A percentile compares a stretch with the other conserved stretches of the same genome.
phyloP scores from a whole-genome alignment of 2,113 vertebrate genomes.

The Festucalex cinctus region DNA sequence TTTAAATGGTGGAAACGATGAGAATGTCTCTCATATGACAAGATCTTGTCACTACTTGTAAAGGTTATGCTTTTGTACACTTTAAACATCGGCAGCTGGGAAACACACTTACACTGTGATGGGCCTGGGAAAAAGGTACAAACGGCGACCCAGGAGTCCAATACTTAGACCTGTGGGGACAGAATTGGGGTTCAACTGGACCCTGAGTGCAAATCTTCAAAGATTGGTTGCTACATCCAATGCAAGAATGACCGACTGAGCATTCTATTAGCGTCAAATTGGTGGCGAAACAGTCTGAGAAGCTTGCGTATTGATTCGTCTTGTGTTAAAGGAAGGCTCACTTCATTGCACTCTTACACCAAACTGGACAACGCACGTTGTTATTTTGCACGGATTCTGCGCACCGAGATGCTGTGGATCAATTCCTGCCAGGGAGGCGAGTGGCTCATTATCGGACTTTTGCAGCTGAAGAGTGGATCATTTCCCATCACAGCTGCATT shows the following conservation, averaged over 20 bases:
- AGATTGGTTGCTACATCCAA: background rate
- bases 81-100: background rate
- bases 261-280: background rate
- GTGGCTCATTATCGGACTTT: background rate
- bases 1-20: too few species aligned
- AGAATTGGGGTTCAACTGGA: background rate
- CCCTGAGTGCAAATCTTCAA: background rate
- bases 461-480: background rate
- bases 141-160: background rate
- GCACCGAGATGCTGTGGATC: background rate
- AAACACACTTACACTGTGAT: background rate
- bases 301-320: background rate
- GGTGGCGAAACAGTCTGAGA: background rate
- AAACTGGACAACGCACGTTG: background rate
- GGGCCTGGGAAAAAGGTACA: background rate
- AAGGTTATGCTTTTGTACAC: background rate
- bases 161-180: background rate
- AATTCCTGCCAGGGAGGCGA: conserved; percentile 3
- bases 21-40: too few species aligned
- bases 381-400: background rate
- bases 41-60: background rate
- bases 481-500: background rate
- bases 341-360: background rate
- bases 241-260: background rate
- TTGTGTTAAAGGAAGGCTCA: background rate